Percentiles rank a stretch among this genome's conserved stretches.
Evolutionary conservation across 2,888 invertebrate genomes (phyloP).

Genomic region (Girardia tigrina): DNA sequence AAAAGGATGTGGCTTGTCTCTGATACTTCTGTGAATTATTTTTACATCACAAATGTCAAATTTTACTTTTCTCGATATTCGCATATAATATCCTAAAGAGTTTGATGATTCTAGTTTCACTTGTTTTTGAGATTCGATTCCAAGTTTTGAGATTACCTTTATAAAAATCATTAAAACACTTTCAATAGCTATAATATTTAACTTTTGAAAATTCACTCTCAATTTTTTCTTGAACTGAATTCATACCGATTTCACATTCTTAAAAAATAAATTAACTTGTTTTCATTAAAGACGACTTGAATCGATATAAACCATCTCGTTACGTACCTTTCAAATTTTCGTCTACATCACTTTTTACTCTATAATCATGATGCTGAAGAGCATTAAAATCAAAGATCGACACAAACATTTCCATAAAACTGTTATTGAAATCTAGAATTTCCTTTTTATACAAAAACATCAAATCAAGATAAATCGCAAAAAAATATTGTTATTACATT

Average conservation of each 20-base stretch:
- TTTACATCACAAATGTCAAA: neutral
- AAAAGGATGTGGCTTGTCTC: no score
- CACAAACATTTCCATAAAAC: constrained; percentile 73
- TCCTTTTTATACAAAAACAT: no score
- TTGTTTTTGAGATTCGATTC: constrained; percentile 66
- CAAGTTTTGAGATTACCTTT: constrained; percentile 12
- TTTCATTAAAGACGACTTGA: neutral
- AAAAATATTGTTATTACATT: no score
- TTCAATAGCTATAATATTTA: constrained; percentile 52
- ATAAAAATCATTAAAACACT: constrained; percentile 59
- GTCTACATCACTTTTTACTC: constrained; percentile 73
- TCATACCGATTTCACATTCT: neutral
- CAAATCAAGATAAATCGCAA: no score
- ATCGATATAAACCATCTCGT: neutral
- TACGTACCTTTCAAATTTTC: constrained; percentile 60
- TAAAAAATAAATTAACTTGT: neutral
- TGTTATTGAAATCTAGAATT: constrained; percentile 58
- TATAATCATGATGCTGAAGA: constrained; percentile 70
- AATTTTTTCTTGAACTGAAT: neutral
- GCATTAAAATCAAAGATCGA: constrained; percentile 72
- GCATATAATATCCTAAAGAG: constrained; percentile 67
- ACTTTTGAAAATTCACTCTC: neutral
- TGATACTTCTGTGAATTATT: no score
- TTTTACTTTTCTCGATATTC: constrained; percentile 56
- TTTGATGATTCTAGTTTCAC: constrained; percentile 71